Percentiles rank a stretch among this genome's conserved stretches.
These are phyloP conservation scores for Deilephila porcellus DNA, from an alignment of 2,888 invertebrate species.

Conservation along the genomic window DNA sequence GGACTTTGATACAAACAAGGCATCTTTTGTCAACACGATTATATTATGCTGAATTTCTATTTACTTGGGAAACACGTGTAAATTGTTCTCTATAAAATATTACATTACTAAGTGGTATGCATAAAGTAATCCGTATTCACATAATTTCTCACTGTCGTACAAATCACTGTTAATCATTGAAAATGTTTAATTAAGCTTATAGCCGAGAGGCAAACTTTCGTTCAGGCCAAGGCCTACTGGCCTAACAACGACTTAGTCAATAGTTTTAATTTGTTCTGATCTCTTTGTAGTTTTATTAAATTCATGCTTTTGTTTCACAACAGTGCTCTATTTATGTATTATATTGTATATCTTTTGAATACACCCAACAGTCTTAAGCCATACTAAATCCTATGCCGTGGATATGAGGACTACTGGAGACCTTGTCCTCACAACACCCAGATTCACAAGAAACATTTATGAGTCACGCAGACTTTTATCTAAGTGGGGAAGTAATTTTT, in stretches of 20 bases:
- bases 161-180: background rate
- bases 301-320: background rate
- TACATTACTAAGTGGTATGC: background rate
- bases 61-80: background rate
- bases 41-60: constrained; percentile 3
- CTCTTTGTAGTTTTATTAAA: background rate
- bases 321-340: background rate
- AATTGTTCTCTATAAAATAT: background rate
- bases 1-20: background rate
- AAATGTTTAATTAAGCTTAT: background rate
- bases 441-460: no score
- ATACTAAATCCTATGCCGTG: no score
- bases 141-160: background rate
- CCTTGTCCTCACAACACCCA: no score
- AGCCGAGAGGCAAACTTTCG: constrained; percentile 9
- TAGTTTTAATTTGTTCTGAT: background rate
- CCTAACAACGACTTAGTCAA: background rate
- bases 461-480: no score
- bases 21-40: background rate
- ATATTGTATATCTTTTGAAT: no score
- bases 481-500: no score
- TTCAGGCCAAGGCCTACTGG: constrained; percentile 4
- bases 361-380: no score
- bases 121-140: no score
- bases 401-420: no score